Conservation (phyloP, 2,888 invertebrate species). For the Megamerina dolium region DNA sequence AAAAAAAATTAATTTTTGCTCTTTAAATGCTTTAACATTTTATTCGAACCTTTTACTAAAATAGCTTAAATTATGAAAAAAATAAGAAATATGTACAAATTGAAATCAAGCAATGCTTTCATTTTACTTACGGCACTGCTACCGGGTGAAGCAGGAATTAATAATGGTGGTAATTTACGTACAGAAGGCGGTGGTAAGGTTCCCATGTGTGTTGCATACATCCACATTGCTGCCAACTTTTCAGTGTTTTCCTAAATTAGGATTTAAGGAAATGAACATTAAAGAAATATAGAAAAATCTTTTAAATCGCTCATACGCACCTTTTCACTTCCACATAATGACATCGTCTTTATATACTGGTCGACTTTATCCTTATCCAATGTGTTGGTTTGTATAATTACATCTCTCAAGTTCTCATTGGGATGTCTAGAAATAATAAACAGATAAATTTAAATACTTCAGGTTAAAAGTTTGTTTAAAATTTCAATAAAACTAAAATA, state of each 20-base stretch:
- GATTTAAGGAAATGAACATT: no score
- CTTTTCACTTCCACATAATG: conserved; percentile 36
- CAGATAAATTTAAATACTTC: not conserved
- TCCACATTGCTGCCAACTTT: conserved; percentile 43
- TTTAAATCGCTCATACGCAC: no score
- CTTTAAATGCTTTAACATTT: no score
- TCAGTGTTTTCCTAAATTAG: conserved; percentile 31
- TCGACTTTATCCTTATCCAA: conserved; percentile 43
- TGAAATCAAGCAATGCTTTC: no score
- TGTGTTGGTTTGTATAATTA: conserved; percentile 34
- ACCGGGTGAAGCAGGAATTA: conserved; percentile 42
- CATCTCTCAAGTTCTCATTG: conserved; percentile 29
- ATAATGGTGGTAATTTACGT: conserved; percentile 29
- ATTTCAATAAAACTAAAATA: no score
- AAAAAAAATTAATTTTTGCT: no score
- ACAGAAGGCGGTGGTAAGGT: conserved; percentile 24
- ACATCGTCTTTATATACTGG: conserved; percentile 46
- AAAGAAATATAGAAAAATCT: no score
- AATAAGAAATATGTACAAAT: no score
- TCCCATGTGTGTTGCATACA: conserved; percentile 38
- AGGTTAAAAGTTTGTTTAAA: no score
- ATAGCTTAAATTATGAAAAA: no score
- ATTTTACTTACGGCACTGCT: conserved; percentile 29
- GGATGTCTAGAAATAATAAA: conserved; percentile 16
- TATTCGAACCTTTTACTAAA: no score